Conservation (phyloP, 2,888 invertebrate species). For the Troides helena region DNA sequence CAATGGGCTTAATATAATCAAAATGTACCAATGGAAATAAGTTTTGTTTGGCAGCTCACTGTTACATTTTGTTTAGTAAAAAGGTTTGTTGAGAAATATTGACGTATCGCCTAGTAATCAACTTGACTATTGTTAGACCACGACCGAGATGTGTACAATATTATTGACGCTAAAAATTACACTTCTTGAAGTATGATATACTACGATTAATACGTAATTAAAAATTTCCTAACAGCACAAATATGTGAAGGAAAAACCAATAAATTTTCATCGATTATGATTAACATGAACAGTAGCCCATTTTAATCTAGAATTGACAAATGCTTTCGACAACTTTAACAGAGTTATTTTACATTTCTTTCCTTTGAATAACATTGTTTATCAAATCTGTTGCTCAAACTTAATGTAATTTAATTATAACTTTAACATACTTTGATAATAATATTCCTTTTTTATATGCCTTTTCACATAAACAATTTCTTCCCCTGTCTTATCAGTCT, state of each 20-base stretch:
- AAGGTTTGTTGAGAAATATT: constrained; percentile 11
- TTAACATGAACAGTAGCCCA: neutral
- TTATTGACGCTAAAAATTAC: neutral
- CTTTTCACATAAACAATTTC: too few relatives aligned
- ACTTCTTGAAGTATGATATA: too few relatives aligned
- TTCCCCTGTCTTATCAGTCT: too few relatives aligned
- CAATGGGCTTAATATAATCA: constrained; percentile 25
- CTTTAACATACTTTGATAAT: too few relatives aligned
- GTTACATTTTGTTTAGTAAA: constrained; percentile 13
- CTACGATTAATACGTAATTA: neutral
- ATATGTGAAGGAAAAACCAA: neutral
- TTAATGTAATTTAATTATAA: too few relatives aligned
- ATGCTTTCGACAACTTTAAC: too few relatives aligned
- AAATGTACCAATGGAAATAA: constrained; percentile 15
- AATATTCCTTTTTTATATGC: too few relatives aligned
- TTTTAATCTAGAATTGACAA: neutral
- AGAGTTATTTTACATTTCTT: too few relatives aligned
- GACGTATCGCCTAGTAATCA: neutral
- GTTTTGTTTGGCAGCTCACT: neutral
- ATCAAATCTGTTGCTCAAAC: too few relatives aligned
- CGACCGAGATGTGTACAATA: neutral
- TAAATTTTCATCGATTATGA: neutral
- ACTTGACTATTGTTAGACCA: neutral
- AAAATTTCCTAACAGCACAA: neutral
- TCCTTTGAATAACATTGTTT: too few relatives aligned